Conservation (phyloP, 92 coral and sea anemone genomes). For the Actinernus sp. region DNA sequence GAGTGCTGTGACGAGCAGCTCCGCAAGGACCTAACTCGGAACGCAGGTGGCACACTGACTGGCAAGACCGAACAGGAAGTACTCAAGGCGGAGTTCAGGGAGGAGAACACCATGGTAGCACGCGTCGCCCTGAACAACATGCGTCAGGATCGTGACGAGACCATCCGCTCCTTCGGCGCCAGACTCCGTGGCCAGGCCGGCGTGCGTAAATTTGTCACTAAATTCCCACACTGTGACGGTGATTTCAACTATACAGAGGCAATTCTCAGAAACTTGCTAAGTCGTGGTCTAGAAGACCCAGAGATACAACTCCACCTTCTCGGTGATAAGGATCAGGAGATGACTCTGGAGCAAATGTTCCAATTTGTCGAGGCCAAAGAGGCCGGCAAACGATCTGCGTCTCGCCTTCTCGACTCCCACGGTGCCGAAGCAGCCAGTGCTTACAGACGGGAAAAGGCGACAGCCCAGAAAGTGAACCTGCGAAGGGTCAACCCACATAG, state of each 20-base stretch:
- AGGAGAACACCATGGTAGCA: slow-evolving; percentile 67
- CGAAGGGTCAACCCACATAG: no score
- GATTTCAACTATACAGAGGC: slow-evolving; percentile 56
- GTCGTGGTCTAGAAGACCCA: slow-evolving; percentile 35
- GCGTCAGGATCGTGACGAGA: slow-evolving; percentile 53
- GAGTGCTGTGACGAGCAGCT: slow-evolving; percentile 74
- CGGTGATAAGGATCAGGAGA: no score
- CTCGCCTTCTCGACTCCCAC: slow-evolving; percentile 47
- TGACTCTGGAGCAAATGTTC: no score
- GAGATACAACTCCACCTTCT: slow-evolving; percentile 60
- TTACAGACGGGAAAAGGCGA: no score
- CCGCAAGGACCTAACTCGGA: slow-evolving; percentile 63
- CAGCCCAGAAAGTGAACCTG: slow-evolving; percentile 26
- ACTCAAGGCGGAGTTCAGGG: slow-evolving; percentile 44
- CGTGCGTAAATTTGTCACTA: slow-evolving; percentile 39
- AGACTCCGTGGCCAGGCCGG: slow-evolving; percentile 54
- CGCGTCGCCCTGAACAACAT: slow-evolving; percentile 57
- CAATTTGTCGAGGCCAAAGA: slow-evolving; percentile 60
- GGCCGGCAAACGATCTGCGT: slow-evolving; percentile 69
- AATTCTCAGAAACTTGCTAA: slow-evolving; percentile 36
- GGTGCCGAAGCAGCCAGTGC: slow-evolving; percentile 47
- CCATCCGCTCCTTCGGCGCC: slow-evolving; percentile 53
- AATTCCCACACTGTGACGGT: slow-evolving; percentile 20
- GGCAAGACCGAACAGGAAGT: slow-evolving; percentile 46
- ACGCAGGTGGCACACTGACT: slow-evolving; percentile 60